Evolutionary conservation across 2,797 vertebrate species (phyloP).

Genomic region (Furcifer pardalis): DNA sequence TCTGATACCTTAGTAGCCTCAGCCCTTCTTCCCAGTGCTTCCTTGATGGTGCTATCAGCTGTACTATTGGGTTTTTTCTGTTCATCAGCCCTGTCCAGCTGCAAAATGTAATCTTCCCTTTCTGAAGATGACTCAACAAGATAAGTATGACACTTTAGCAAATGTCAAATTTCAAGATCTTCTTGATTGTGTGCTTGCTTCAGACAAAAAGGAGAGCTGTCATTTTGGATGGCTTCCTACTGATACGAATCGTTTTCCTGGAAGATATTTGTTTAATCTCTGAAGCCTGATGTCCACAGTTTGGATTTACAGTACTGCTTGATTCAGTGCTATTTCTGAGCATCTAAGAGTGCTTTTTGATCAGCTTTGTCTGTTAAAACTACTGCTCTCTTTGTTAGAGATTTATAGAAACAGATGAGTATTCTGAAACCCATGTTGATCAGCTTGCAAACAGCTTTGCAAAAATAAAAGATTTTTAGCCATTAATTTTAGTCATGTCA

Average conservation of each 20-base stretch:
- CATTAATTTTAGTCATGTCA: no score
- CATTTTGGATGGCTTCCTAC: not conserved
- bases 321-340: no score
- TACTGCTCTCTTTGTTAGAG: not conserved
- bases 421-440: not conserved
- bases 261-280: not conserved
- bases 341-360: not conserved
- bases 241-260: not conserved
- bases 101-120: no score
- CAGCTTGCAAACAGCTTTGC: no score
- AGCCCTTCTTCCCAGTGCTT: no score
- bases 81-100: no score
- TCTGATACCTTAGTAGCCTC: no score
- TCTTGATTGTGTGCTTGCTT: not conserved
- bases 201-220: not conserved
- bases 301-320: not conserved
- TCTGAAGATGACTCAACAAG: no score
- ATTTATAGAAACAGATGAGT: not conserved
- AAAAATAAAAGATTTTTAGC: no score
- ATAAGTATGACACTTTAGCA: no score
- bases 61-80: no score
- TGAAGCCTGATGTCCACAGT: not conserved
- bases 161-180: not conserved
- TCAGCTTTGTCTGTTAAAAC: not conserved
- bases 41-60: no score